A percentile compares a stretch with the other conserved stretches of the same genome.
phyloP scores from a whole-genome alignment of 2,113 vertebrate species.

The Anthoscopus minutus region DNA sequence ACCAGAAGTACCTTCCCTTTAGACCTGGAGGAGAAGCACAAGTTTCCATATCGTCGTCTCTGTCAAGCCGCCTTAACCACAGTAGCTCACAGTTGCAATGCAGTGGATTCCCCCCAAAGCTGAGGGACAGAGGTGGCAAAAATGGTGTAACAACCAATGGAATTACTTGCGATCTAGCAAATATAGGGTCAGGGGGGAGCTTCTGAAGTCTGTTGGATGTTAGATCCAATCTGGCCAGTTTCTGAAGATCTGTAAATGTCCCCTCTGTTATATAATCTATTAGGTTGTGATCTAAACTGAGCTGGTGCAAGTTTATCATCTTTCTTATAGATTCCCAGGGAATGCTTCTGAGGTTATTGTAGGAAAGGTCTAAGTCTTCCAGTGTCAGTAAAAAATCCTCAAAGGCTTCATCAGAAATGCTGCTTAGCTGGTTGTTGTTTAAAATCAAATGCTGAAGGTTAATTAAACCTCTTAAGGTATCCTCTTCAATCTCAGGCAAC shows the following conservation, averaged over 20 bases:
- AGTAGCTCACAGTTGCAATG: slow-evolving; percentile 97
- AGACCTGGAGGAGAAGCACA: slow-evolving; percentile 89
- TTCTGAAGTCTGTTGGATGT: slow-evolving; percentile 96
- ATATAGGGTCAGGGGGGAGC: slow-evolving; percentile 91
- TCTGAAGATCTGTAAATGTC: slow-evolving; percentile 89
- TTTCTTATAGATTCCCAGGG: slow-evolving; percentile 92
- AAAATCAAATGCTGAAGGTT: slow-evolving; percentile 96
- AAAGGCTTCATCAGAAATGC: slow-evolving; percentile 83
- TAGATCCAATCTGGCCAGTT: slow-evolving; percentile 90
- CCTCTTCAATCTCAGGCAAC: slow-evolving; percentile 86
- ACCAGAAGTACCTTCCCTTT: slow-evolving; percentile 97
- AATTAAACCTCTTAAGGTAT: slow-evolving; percentile 86
- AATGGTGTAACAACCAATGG: slow-evolving; percentile 80
- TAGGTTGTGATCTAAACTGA: slow-evolving; percentile 96
- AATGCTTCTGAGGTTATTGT: slow-evolving; percentile 89
- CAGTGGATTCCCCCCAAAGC: slow-evolving; percentile 92
- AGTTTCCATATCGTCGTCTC: slow-evolving; percentile 95
- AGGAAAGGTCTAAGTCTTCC: slow-evolving; percentile 95
- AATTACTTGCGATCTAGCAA: slow-evolving; percentile 85
- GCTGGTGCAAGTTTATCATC: slow-evolving; percentile 95
- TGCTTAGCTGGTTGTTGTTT: slow-evolving; percentile 92
- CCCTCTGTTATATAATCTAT: slow-evolving; percentile 88
- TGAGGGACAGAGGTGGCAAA: slow-evolving; percentile 83
- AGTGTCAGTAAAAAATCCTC: slow-evolving; percentile 88
- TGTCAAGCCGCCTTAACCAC: slow-evolving; percentile 87